These are phyloP conservation scores for Prionailurus viverrinus DNA, from an alignment of 2,113 vertebrate species.

Conservation along the genomic window DNA sequence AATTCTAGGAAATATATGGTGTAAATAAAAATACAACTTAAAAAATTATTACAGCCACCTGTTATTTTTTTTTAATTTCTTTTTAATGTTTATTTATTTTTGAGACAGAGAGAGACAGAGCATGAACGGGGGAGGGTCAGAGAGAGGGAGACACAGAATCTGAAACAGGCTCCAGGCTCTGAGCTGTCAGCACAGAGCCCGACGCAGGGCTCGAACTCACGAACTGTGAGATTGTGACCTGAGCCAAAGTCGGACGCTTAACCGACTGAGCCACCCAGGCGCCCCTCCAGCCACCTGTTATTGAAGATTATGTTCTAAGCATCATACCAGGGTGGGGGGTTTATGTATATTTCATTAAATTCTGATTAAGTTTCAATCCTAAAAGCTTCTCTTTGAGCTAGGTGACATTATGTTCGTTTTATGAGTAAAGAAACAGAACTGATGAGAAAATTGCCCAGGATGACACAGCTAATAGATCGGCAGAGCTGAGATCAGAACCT, in stretches of 20 bases:
- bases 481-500: background rate
- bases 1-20: background rate
- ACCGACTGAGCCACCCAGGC: too few relatives aligned
- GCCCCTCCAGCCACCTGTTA: background rate
- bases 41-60: background rate
- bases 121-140: too few relatives aligned
- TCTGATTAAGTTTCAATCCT: conserved; percentile 14
- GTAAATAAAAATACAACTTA: conserved; percentile 24
- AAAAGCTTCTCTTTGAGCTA: background rate
- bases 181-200: too few relatives aligned
- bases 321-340: background rate
- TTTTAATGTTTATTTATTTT: too few relatives aligned
- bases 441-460: background rate
- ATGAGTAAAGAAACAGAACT: background rate
- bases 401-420: background rate
- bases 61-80: background rate
- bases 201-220: too few relatives aligned
- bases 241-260: too few relatives aligned
- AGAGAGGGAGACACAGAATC: too few relatives aligned
- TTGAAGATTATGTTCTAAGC: background rate
- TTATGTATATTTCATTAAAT: background rate
- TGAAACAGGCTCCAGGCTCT: too few relatives aligned
- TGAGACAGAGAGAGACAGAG: too few relatives aligned
- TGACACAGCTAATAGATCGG: background rate
- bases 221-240: too few relatives aligned